phyloP scores from a whole-genome alignment of 2,888 invertebrate species.

The Ectropis crepuscularia region DNA sequence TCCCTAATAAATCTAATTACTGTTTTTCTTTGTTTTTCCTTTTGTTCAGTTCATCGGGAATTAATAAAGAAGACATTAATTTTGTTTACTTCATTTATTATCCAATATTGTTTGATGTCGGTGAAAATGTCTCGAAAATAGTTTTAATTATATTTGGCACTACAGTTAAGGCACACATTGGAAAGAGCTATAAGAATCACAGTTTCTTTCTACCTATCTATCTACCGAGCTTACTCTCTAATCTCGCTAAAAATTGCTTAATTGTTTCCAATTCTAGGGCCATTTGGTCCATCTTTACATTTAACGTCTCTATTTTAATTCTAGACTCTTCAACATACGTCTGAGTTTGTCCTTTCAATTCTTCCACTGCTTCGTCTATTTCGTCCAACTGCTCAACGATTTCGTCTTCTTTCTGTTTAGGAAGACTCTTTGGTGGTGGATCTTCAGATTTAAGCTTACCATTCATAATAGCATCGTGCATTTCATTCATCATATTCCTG shows the following conservation, averaged over 20 bases:
- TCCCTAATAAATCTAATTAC: not conserved
- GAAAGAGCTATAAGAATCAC: not conserved
- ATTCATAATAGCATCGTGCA: constrained; percentile 66
- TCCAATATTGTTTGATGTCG: not conserved
- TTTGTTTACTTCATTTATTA: not conserved
- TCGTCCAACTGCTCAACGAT: constrained; percentile 62
- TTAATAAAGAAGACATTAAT: not conserved
- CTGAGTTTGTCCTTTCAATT: constrained; percentile 62
- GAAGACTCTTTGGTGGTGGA: constrained; percentile 31
- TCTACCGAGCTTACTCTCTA: constrained; percentile 61
- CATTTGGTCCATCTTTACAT: constrained; percentile 72
- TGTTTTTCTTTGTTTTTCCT: constrained; percentile 1
- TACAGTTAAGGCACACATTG: not conserved
- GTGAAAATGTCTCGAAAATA: not conserved
- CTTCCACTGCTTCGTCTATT: constrained; percentile 61
- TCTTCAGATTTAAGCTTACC: constrained; percentile 43
- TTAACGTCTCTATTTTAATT: constrained; percentile 59
- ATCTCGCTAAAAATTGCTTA: constrained; percentile 63
- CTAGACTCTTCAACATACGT: constrained; percentile 57
- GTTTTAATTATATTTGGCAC: constrained; percentile 3
- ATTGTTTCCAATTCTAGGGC: constrained; percentile 67
- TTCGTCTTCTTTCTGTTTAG: constrained; percentile 56
- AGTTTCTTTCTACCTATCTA: constrained; percentile 1
- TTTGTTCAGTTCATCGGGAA: not conserved
- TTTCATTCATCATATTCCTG: constrained; percentile 65